A percentile compares a stretch with the other conserved stretches of the same genome.
Evolutionary conservation across 2,797 vertebrate genomes (phyloP).

Genomic region (Dallia pectoralis): DNA sequence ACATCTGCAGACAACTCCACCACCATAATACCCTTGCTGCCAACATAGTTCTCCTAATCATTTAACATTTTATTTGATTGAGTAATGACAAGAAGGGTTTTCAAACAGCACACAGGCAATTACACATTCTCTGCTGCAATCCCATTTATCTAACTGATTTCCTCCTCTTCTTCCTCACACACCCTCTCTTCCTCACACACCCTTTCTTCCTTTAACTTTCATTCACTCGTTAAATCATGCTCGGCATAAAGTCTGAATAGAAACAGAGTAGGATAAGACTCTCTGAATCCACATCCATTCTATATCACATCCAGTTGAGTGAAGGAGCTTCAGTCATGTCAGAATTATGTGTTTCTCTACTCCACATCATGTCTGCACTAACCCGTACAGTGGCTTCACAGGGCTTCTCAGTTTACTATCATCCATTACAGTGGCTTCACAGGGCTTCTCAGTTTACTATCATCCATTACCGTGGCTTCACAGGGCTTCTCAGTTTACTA

Average conservation of each 20-base stretch:
- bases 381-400: neutral
- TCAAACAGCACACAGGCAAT: neutral
- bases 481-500: neutral
- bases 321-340: neutral
- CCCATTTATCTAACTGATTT: neutral
- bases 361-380: neutral
- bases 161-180: neutral
- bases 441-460: neutral
- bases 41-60: neutral
- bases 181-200: neutral
- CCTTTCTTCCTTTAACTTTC: neutral
- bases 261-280: neutral
- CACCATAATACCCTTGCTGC: neutral
- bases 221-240: neutral
- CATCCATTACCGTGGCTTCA: neutral
- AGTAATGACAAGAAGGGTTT: neutral
- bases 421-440: neutral
- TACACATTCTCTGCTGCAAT: slow-evolving; percentile 5
- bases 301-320: neutral
- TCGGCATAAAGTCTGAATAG: neutral
- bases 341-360: neutral
- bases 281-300: neutral
- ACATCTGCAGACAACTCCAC: neutral
- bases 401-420: neutral
- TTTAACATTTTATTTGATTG: neutral